Evolutionary conservation across 1,140 invertebrate genomes (phyloP).

Genomic region (Cryptotermes secundus): DNA sequence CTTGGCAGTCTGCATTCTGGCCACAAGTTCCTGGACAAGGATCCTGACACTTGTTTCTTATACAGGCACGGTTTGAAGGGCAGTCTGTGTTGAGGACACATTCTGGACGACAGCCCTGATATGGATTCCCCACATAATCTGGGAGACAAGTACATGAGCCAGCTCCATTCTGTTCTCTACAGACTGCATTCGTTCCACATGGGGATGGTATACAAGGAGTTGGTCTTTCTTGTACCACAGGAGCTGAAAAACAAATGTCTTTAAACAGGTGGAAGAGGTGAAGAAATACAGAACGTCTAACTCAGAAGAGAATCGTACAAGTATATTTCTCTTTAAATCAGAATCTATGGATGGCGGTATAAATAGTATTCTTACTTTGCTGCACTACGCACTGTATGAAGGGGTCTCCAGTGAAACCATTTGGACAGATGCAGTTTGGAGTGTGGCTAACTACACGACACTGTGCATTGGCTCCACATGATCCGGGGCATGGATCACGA

Average conservation of each 20-base stretch:
- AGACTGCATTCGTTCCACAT: slow-evolving; percentile 60
- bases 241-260: too few species aligned
- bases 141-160: slow-evolving; percentile 52
- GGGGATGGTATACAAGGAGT: slow-evolving; percentile 47
- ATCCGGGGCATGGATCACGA: slow-evolving; percentile 50
- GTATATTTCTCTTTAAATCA: too few species aligned
- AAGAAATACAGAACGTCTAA: too few species aligned
- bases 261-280: too few species aligned
- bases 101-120: slow-evolving; percentile 57
- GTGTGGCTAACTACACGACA: slow-evolving; percentile 64
- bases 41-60: slow-evolving; percentile 61
- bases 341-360: slow-evolving; percentile 18
- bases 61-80: slow-evolving; percentile 55
- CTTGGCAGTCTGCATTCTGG: slow-evolving; percentile 71
- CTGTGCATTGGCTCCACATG: slow-evolving; percentile 63
- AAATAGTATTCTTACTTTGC: slow-evolving; percentile 40
- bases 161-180: slow-evolving; percentile 42
- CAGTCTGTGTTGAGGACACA: slow-evolving; percentile 60
- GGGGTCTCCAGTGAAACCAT: slow-evolving; percentile 69
- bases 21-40: slow-evolving; percentile 77
- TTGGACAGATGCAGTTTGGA: slow-evolving; percentile 64
- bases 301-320: too few species aligned
- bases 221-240: slow-evolving; percentile 40
- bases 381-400: slow-evolving; percentile 50
- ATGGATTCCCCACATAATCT: slow-evolving; percentile 59